These are phyloP conservation scores for Ophioderma brevispina DNA, from an alignment of 35 echinoderm and acorn worm genomes.

Conservation along the genomic window DNA sequence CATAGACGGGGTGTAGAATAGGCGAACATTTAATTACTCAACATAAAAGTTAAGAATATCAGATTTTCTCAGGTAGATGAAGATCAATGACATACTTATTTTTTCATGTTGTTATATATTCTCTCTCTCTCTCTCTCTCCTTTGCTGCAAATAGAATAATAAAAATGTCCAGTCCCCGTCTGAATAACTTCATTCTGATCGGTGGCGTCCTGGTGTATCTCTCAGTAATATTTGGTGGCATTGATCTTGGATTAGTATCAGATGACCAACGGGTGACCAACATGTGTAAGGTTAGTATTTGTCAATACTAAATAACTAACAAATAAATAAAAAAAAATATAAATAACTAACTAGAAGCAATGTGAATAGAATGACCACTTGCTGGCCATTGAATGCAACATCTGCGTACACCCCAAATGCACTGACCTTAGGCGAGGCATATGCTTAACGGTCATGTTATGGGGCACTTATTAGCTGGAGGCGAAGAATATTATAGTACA, in stretches of 20 bases:
- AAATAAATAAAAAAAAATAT: neutral
- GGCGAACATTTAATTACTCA: no score
- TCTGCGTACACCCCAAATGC: no score
- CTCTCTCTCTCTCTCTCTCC: no score
- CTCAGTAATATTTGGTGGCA: slow-evolving; percentile 46
- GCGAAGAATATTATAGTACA: no score
- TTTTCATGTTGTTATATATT: no score
- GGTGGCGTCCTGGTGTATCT: slow-evolving; percentile 64
- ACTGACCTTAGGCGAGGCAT: no score
- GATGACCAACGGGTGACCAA: neutral
- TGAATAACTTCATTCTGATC: slow-evolving; percentile 63
- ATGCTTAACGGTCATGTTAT: no score
- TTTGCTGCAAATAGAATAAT: slow-evolving; percentile 62
- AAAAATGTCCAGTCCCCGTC: slow-evolving; percentile 71
- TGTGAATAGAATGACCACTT: neutral
- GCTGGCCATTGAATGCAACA: neutral
- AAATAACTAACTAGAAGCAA: neutral
- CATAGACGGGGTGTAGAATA: no score
- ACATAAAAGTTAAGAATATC: no score
- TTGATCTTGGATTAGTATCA: slow-evolving; percentile 34
- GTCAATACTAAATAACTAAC: neutral
- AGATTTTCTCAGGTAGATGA: no score
- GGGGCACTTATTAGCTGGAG: no score
- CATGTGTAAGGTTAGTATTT: slow-evolving; percentile 63
- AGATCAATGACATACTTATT: no score